phyloP scores from a whole-genome alignment of 2,113 vertebrate species.

The Apus apus region DNA sequence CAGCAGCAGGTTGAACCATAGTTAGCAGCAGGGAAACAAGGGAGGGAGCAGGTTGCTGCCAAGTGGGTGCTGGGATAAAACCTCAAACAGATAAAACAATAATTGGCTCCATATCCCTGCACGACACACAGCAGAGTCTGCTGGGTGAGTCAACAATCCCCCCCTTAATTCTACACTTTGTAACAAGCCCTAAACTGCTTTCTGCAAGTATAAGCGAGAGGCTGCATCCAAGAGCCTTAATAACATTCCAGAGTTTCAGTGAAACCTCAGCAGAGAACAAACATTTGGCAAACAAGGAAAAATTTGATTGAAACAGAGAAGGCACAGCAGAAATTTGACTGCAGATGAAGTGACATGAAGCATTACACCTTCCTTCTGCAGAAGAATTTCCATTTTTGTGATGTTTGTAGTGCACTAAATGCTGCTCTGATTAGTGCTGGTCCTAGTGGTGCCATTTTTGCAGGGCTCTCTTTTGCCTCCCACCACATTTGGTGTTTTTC shows the following conservation, averaged over 20 bases:
- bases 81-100: neutral
- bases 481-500: neutral
- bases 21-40: neutral
- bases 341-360: neutral
- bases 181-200: constrained; percentile 5
- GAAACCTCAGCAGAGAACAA: constrained; percentile 3
- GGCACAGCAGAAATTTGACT: neutral
- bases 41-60: neutral
- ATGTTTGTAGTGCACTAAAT: neutral
- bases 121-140: neutral
- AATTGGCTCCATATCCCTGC: neutral
- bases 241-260: neutral
- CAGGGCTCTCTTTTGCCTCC: neutral
- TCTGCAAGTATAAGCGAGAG: constrained; percentile 21
- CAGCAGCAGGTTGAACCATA: rapidly evolving
- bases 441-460: neutral
- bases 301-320: neutral
- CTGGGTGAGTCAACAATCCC: neutral
- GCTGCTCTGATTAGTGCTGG: neutral
- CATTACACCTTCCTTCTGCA: neutral
- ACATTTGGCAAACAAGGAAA: neutral
- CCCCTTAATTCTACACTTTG: neutral
- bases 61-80: neutral
- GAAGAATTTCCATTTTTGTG: neutral
- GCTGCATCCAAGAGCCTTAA: constrained; percentile 13